Evolutionary conservation across 2,113 vertebrate genomes (phyloP), one percentile per base, ranked within the genome.

Genomic region (Isurus oxyrinchus): DNA sequence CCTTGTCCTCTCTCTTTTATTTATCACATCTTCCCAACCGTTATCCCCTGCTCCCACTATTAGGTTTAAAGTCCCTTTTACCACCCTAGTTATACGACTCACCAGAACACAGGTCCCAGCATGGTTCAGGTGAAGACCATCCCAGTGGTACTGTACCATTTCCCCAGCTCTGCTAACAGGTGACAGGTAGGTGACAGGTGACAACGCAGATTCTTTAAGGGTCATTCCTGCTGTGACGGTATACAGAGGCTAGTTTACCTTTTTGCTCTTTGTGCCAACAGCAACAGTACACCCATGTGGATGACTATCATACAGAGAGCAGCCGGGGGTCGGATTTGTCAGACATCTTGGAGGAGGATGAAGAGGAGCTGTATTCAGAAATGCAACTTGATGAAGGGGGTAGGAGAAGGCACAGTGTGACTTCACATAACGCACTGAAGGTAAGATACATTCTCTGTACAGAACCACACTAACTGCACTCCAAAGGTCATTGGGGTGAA

Each of bases 321-420:
- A 99, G 99, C 97, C 98, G 99, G 1, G 99, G 99, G 0, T 99
- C 99, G 0, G 99, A 99, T 97, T 97, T 99, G 94, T 99, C 99
- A 0, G 99, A 99, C 98, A 99, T 99, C 95, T 98, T 99, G 98
- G 99, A 99, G 97, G 99, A 99, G 97, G 99, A 99, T 0, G 99
- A 99, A 98, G 99, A 99, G 95, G 99, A 99, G 96, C 98, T 99
- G 0, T 99, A 98, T 97, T 99, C 99, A 0, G 99, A 99, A 97
- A 99, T 99, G 99, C 99, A 99, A 96, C 97, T 99, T 97, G 99
- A 99, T 97, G 99, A 99, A 0, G 98, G 98, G 25, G 99, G 98
- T 31, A 97, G 99, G 79, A 97, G 99, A 21, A 98, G 99, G 96
- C 97, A 98, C 81, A 99, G 99, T 14, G 97, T 99, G 96, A 98